phyloP scores from a whole-genome alignment of 2,888 invertebrate genomes.

The Nasonovia ribisnigri region DNA sequence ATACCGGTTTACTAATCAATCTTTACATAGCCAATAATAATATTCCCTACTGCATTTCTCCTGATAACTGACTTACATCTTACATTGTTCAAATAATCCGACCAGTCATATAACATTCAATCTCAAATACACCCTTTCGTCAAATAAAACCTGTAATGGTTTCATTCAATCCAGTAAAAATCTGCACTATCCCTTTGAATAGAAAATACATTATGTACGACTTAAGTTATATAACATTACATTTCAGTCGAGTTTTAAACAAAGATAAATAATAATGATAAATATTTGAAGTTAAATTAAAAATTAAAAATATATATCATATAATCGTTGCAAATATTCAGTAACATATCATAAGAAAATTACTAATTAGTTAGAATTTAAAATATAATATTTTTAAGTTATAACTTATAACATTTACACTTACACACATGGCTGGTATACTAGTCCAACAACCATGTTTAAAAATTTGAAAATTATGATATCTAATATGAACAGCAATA shows the following conservation, averaged over 20 bases:
- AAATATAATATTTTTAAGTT: background rate
- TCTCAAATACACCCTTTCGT: background rate
- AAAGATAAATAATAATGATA: background rate
- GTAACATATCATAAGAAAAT: background rate
- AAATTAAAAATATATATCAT: background rate
- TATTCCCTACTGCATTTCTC: background rate
- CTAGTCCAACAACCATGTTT: background rate
- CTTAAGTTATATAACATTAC: too few species aligned
- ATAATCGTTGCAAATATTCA: background rate
- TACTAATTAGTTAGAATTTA: background rate
- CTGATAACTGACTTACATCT: background rate
- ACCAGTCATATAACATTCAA: constrained; percentile 1
- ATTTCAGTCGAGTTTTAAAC: background rate
- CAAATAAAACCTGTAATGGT: constrained; percentile 23
- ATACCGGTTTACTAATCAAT: background rate
- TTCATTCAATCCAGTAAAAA: background rate
- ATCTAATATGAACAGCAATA: background rate
- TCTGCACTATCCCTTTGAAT: background rate
- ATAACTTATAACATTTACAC: background rate
- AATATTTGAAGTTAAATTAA: background rate
- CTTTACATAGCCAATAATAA: background rate
- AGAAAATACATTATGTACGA: background rate
- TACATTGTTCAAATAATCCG: background rate
- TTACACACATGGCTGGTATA: background rate
- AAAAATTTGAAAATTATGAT: background rate